Conservation (phyloP, 2,113 vertebrate genomes). For the Psittacula cyanocephala region DNA sequence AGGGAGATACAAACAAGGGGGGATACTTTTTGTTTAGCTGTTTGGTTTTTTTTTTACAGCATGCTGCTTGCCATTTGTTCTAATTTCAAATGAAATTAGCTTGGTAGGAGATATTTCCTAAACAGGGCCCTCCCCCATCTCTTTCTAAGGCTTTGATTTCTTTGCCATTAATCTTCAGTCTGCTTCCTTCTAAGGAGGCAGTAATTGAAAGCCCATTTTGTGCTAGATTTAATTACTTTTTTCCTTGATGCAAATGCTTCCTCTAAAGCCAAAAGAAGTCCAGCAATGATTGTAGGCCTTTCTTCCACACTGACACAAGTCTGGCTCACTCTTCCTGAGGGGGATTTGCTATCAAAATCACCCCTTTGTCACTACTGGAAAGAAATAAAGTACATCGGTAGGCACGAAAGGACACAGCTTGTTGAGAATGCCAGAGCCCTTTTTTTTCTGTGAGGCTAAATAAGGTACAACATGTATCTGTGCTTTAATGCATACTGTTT, state of each 20-base stretch:
- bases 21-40: not conserved
- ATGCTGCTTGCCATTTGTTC: conserved; percentile 19
- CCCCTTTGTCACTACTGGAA: not conserved
- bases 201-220: conserved; percentile 56
- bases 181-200: conserved; percentile 39
- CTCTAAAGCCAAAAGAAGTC: conserved; percentile 6
- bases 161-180: conserved; percentile 42
- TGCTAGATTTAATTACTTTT: conserved; percentile 32
- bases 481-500: not conserved
- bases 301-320: not conserved
- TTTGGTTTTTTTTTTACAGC: not conserved
- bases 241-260: conserved; percentile 7
- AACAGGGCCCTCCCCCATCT: not conserved
- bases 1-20: not conserved
- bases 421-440: not conserved
- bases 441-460: not conserved
- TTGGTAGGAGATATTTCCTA: conserved; percentile 13
- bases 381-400: not conserved
- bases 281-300: not conserved
- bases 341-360: not conserved
- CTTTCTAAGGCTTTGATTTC: conserved; percentile 55
- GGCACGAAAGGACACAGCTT: not conserved
- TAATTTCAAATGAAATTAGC: conserved; percentile 35
- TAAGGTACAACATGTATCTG: not conserved
- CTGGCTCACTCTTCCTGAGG: not conserved